Evolutionary conservation across 2,888 invertebrate genomes (phyloP), one percentile per base, ranked within the genome.

Genomic region (Bellardia pandia): DNA sequence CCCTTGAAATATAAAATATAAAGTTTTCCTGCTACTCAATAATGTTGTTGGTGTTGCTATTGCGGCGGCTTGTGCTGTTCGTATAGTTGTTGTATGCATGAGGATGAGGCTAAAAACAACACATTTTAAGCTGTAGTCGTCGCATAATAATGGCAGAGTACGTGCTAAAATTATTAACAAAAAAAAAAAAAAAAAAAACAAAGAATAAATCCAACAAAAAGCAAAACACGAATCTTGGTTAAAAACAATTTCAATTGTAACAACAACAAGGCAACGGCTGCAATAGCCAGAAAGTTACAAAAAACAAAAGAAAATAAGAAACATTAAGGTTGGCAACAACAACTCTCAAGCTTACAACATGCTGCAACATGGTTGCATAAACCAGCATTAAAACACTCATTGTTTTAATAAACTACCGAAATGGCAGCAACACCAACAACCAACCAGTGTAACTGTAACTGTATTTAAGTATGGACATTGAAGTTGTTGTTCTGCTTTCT

Each of bases 161-260:
- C 91, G 91, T 92, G 91, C 91, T 90, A 89, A 92, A 92, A 92
- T 92, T 92, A 92, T 91, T 90, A 90, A 91, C 91, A 92, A n/a
- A n/a, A 45, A 11, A 30, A 48, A 16, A 92, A n/a, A n/a, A 45
- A 11, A 30, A 48, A 16, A 16, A 45, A 23, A 92, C 9, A n/a
- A 45, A 11, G 11, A 68, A n/a, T 5, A 45, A 23, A 69, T 42
- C 69, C 51, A 74, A 42, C 51, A 71, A 23, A 79, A 69, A 16
- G 40, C 71, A 72, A 16, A 78, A 48, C 30, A 62, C 33, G 16
- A 76, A 77, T 64, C 72, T 77, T 11, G 51, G 13, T 42, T 23
- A 85, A 85, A 68, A 80, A 85, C 81, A 90, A 91, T 91, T 90
- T 90, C 90, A 91, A 91, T 90, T 91, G 91, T 89, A 75, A 64